phyloP scores from a whole-genome alignment of 2,113 vertebrate genomes.

The Sterna hirundo region DNA sequence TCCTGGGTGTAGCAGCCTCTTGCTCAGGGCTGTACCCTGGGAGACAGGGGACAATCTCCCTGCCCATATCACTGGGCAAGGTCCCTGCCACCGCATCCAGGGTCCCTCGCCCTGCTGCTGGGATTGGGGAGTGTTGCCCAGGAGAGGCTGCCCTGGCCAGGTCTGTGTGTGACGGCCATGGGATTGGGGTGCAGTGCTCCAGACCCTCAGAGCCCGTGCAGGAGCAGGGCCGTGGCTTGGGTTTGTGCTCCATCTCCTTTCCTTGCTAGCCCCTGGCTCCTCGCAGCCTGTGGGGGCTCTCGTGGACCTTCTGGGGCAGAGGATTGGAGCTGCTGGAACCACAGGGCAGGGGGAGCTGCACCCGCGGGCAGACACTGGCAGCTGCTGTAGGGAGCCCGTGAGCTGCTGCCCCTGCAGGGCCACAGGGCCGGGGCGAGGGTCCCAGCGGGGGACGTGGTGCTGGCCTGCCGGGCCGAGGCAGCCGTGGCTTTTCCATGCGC shows the following conservation, averaged over 20 bases:
- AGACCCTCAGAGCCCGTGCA: accelerated
- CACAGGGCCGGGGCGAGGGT: not conserved
- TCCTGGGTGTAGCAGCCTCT: not conserved
- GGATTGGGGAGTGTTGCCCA: not conserved
- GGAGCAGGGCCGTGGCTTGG: not conserved
- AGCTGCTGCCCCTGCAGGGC: not conserved
- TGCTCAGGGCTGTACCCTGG: not conserved
- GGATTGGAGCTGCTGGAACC: not conserved
- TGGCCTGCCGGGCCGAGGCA: not conserved
- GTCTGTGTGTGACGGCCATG: not conserved
- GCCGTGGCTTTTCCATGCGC: not conserved
- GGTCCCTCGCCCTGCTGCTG: not conserved
- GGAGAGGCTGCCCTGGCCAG: not conserved
- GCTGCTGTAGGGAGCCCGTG: not conserved
- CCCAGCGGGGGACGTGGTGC: accelerated
- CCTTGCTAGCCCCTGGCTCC: not conserved
- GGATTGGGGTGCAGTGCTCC: not conserved
- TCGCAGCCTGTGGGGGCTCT: not conserved
- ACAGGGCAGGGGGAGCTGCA: not conserved
- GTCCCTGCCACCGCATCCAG: not conserved
- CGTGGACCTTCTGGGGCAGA: not conserved
- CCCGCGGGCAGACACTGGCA: accelerated
- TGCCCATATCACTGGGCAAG: not conserved
- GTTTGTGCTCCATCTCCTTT: not conserved
- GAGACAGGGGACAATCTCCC: not conserved